Conservation (phyloP, 2,113 vertebrate species). For the Carassius gibelio region DNA sequence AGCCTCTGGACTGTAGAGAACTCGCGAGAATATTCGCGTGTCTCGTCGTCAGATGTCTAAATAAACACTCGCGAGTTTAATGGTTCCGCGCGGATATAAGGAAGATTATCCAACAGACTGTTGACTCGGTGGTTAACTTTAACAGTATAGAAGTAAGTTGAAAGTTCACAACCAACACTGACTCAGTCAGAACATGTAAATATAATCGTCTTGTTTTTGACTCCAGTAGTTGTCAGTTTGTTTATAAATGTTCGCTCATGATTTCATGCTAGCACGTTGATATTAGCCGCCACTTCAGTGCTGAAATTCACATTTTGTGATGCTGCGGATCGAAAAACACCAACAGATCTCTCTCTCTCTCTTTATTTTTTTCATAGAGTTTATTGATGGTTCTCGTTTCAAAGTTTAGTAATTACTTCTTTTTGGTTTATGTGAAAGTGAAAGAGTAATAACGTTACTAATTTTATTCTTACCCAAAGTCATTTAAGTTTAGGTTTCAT, state of each 20-base stretch:
- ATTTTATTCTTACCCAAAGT: neutral
- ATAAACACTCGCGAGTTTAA: neutral
- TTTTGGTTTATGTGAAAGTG: neutral
- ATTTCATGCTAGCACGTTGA: slow-evolving; percentile 18
- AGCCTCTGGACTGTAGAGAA: neutral
- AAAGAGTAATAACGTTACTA: neutral
- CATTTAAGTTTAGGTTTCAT: neutral
- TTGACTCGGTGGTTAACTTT: neutral
- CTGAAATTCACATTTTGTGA: neutral
- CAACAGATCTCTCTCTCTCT: neutral
- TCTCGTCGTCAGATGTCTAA: slow-evolving; percentile 26
- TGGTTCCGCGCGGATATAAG: slow-evolving; percentile 46
- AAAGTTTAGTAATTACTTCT: neutral
- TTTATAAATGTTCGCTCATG: neutral
- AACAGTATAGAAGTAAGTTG: slow-evolving; percentile 38
- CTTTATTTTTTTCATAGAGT: neutral
- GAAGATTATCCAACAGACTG: neutral
- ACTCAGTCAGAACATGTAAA: neutral
- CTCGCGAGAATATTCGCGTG: neutral
- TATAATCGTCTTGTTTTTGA: neutral
- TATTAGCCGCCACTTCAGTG: neutral
- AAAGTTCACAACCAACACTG: neutral
- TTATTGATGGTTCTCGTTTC: too few relatives aligned
- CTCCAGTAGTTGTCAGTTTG: neutral
- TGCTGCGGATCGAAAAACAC: neutral